Evolutionary conservation across 2,797 vertebrate genomes (phyloP), one percentile per base, ranked within the genome.

Genomic region (Malurus leucopterus): DNA sequence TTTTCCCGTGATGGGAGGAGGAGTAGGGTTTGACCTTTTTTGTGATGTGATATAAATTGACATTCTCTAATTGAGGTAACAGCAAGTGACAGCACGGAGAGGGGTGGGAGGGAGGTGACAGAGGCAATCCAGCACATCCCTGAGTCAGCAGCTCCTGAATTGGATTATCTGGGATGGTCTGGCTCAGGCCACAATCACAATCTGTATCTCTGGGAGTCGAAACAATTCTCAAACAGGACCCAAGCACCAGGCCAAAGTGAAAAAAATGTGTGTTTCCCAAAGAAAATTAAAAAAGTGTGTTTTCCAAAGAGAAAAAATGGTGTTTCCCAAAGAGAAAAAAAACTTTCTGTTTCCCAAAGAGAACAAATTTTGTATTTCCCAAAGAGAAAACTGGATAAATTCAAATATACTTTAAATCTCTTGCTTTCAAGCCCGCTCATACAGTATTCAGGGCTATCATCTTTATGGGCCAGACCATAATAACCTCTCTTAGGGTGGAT

Each of bases 131-230:
- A 11, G 0, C 40, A 15, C 6, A 0, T 21, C 21, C 80, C 74
- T 10, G 58, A 51, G 26, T 38, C 65, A 36, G 64, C 68, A 26
- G 7, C 0, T 10, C 1, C 6, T 8, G 50, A 9, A 40, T 17
- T 58, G 62, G 2, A 9, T 77, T 76, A 49, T 3, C n/a, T 44
- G 81, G 46, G 50, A 2, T 36, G 38, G 1, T 47, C 46, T 78
- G 67, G 34, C 13, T 30, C 5, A 0, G 58, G 71, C 21, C 64
- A 24, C 13, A 1, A 6, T 4, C 71, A 36, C 2, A 3, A 32
- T 72, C 17, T 44, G 54, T 29, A 18, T 5, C 15, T 7, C 1
- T 40, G 30, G 24, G 11, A 4, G 10, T 32, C 26, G 21, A 41
- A 54, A 13, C 2, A 9, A 3, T 29, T 23, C 21, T 44, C 6